A percentile compares a stretch with the other conserved stretches of the same genome.
phyloP scores from a whole-genome alignment of 1,140 invertebrate species.

The Uloborus diversus region DNA sequence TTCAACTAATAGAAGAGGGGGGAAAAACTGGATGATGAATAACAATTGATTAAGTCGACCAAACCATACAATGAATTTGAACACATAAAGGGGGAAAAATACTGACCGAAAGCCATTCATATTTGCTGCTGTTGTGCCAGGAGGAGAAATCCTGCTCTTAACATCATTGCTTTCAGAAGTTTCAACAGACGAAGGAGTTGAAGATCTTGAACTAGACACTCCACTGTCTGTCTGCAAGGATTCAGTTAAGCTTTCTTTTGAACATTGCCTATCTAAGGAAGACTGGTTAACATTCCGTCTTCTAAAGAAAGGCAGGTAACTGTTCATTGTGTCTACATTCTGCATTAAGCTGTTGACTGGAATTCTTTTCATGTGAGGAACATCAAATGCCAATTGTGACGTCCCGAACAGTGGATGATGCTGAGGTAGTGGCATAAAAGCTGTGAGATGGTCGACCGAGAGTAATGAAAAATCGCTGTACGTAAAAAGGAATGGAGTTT shows the following conservation, averaged over 20 bases:
- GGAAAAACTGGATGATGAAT: too few relatives aligned
- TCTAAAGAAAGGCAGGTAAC: conserved; percentile 43
- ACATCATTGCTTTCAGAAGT: conserved; percentile 27
- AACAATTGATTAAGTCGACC: too few relatives aligned
- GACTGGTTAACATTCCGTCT: conserved; percentile 33
- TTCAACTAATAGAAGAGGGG: too few relatives aligned
- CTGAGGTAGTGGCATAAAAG: conserved; percentile 17
- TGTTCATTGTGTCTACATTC: conserved; percentile 38
- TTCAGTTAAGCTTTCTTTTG: conserved; percentile 32
- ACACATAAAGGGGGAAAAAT: too few relatives aligned
- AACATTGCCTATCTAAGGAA: conserved; percentile 13
- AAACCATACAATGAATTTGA: too few relatives aligned
- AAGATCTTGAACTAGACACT: conserved; percentile 42
- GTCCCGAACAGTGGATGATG: conserved; percentile 13
- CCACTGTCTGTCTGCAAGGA: conserved; percentile 39
- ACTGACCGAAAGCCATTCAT: too few relatives aligned
- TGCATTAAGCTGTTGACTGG: conserved; percentile 43
- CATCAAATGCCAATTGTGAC: conserved; percentile 25
- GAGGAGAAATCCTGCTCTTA: too few relatives aligned
- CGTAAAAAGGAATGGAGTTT: conserved; percentile 37
- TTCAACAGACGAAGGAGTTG: conserved; percentile 43
- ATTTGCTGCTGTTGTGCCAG: too few relatives aligned
- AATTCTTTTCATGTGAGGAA: conserved; percentile 30
- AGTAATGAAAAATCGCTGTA: conserved; percentile 35
- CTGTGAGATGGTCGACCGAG: conserved; percentile 33